Evolutionary conservation across 1,140 invertebrate species (phyloP), one percentile per base, ranked within the genome.

Genomic region (Nixonia krombeini): DNA sequence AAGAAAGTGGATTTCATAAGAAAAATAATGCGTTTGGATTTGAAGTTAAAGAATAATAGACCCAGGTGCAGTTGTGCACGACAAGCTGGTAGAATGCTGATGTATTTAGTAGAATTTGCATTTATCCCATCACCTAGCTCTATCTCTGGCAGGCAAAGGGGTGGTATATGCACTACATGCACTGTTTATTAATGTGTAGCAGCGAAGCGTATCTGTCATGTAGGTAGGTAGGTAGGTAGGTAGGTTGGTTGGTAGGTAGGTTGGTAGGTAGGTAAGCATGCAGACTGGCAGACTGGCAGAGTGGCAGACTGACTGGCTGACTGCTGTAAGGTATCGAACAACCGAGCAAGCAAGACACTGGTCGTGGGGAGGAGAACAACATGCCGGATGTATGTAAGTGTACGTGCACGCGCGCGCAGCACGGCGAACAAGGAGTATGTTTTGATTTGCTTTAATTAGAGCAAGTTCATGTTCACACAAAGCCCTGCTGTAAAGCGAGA

Each of bases 371-470:
- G 21, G 12, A 21, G 21, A 13, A 28, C 15, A 28, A 12, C 23
- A 38, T 35, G 10, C 18, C 16, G 25, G 16, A 13, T n/a, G n/a
- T n/a, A n/a, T n/a, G n/a, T n/a, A n/a, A n/a, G n/a, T n/a, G n/a
- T n/a, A n/a, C 25, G 15, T 44, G 25, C 38, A 31, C 41, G 44
- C 51, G 62, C 9, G 42, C 50, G 42, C 26, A 31, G n/a, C 31
- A 13, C 33, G 44, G 37, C 51, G 56, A 52, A 25, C 45, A 31
- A 51, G 33, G 38, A 61, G 41, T 70, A 44, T 69, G 70, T 70
- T 72, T 70, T 70, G 68, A 77, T 78, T 79, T 70, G 69, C 65
- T 78, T 79, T 82, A 82, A 82, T 82, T 82, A 76, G 76, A 80
- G 70, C 77, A 74, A 79, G 72, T 72, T 79, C 64, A 69, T 75